A percentile compares a stretch with the other conserved stretches of the same genome.
Conservation (phyloP, 2,888 invertebrate genomes). For the Atethmia centrago region DNA sequence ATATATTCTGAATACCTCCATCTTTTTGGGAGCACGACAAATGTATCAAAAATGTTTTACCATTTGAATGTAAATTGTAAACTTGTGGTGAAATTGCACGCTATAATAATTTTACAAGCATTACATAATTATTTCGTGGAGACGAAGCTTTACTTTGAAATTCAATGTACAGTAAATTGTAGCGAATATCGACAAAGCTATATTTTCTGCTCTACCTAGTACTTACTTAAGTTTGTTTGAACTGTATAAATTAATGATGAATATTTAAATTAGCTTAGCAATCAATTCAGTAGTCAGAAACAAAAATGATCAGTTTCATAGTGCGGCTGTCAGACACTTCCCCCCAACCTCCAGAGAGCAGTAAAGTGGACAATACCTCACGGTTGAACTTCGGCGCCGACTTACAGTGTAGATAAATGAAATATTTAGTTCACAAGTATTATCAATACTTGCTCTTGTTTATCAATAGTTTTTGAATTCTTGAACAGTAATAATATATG, state of each 20-base stretch:
- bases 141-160: constrained; percentile 10
- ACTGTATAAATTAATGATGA: background rate
- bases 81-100: background rate
- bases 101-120: background rate
- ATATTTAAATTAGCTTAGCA: background rate
- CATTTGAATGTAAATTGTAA: constrained; percentile 3
- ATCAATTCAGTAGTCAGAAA: background rate
- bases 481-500: constrained; percentile 28
- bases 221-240: background rate
- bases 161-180: constrained; percentile 1
- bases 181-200: background rate
- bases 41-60: background rate
- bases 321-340: constrained; percentile 11
- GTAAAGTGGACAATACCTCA: constrained; percentile 9
- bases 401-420: constrained; percentile 45
- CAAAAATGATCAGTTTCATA: background rate
- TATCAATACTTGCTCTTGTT: constrained; percentile 55
- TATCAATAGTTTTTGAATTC: constrained; percentile 47
- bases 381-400: constrained; percentile 27
- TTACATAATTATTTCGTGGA: background rate
- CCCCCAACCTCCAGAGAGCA: background rate
- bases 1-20: background rate
- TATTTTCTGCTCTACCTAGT: background rate
- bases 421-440: constrained; percentile 58
- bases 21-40: background rate